Evolutionary conservation across 2,797 vertebrate species (phyloP).

Genomic region (Melanotaenia trifasciata): DNA sequence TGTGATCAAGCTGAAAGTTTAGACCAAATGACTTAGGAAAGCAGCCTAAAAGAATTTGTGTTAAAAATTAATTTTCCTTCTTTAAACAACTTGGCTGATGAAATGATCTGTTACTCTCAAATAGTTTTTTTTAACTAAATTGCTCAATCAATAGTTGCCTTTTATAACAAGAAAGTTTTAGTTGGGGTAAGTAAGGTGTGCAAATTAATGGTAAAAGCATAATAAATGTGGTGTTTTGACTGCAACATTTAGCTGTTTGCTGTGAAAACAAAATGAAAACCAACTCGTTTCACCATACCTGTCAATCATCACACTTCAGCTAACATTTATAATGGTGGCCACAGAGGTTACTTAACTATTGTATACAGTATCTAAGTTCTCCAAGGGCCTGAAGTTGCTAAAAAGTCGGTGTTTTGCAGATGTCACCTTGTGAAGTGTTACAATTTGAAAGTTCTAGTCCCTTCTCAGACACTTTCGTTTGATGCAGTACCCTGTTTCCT

Average conservation of each 20-base stretch:
- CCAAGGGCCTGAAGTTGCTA: too few relatives aligned
- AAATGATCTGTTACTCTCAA: background rate
- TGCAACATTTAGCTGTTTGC: background rate
- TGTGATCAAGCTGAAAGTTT: background rate
- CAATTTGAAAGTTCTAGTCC: background rate
- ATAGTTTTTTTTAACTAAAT: background rate
- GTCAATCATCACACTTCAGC: background rate
- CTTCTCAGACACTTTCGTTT: constrained; percentile 17
- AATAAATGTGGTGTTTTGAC: background rate
- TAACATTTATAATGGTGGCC: background rate
- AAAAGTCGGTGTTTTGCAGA: background rate
- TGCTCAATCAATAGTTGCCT: background rate
- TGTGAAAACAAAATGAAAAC: background rate
- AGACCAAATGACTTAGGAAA: background rate
- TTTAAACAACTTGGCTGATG: background rate
- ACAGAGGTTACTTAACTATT: background rate
- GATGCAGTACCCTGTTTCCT: background rate
- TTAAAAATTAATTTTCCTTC: background rate
- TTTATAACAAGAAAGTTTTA: background rate
- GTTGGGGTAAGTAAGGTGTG: too few relatives aligned
- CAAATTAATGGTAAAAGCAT: background rate
- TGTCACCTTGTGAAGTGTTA: background rate
- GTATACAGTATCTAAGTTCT: background rate
- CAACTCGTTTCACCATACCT: background rate
- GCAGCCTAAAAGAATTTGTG: background rate